These are phyloP conservation scores for Synchiropus splendidus DNA, from an alignment of 2,113 vertebrate species.

Conservation along the genomic window DNA sequence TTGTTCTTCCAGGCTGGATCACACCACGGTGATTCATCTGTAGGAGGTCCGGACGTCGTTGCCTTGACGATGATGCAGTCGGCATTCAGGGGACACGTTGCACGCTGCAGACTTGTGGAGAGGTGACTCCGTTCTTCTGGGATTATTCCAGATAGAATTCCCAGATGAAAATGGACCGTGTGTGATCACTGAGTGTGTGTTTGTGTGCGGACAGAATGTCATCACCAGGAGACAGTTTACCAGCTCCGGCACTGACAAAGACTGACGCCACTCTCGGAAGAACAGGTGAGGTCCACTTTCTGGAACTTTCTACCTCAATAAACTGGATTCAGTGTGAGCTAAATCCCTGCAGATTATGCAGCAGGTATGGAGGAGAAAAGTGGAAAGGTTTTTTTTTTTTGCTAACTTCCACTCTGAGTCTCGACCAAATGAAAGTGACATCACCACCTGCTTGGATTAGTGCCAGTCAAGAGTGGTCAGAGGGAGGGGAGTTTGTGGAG, in stretches of 20 bases:
- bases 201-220: conserved; percentile 17
- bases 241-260: conserved; percentile 6
- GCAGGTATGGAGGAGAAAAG: too few relatives aligned
- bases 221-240: conserved; percentile 5
- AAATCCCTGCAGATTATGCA: too few relatives aligned
- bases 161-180: background rate
- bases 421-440: too few relatives aligned
- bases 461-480: too few relatives aligned
- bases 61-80: conserved; percentile 71
- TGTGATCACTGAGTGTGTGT: background rate
- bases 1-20: conserved; percentile 39
- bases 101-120: conserved; percentile 47
- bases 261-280: background rate
- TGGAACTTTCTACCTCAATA: too few relatives aligned
- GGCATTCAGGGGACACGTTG: conserved; percentile 74
- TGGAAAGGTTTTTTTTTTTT: too few relatives aligned
- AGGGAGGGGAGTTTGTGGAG: too few relatives aligned
- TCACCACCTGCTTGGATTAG: too few relatives aligned
- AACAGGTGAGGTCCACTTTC: conserved; percentile 22
- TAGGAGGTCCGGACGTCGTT: conserved; percentile 37
- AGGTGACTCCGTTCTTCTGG: conserved; percentile 55
- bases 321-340: too few relatives aligned
- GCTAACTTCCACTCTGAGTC: too few relatives aligned
- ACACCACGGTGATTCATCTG: background rate
- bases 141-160: background rate